These are phyloP conservation scores for Leptura quadrifasciata DNA, from an alignment of 2,888 invertebrate species.

Conservation along the genomic window DNA sequence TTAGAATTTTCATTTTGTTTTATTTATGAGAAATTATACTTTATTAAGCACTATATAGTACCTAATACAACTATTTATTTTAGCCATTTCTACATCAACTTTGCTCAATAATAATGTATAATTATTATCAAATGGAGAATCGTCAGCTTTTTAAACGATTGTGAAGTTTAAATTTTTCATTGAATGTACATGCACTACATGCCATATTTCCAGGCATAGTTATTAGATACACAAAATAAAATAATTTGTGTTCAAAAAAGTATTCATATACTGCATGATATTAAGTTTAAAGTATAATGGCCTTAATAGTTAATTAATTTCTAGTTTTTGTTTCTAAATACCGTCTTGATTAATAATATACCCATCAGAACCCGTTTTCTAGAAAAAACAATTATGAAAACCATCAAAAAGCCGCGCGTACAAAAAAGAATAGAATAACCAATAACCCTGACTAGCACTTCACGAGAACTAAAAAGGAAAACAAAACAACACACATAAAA, in stretches of 20 bases:
- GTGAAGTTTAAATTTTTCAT: too few species aligned
- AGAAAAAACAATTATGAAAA: constrained; percentile 47
- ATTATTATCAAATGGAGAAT: too few species aligned
- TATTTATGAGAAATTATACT: too few species aligned
- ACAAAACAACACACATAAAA: constrained; percentile 52
- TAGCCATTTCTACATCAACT: too few species aligned
- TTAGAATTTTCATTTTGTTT: too few species aligned
- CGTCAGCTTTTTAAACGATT: too few species aligned
- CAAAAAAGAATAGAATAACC: constrained; percentile 54
- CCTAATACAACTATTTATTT: too few species aligned
- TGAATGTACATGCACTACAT: too few species aligned
- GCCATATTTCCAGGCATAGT: too few species aligned
- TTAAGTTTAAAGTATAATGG: constrained; percentile 24
- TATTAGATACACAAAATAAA: background rate
- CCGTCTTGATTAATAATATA: constrained; percentile 37
- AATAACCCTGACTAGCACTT: constrained; percentile 61
- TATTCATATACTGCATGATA: constrained; percentile 25
- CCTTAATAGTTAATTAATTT: constrained; percentile 37
- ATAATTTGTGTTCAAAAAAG: background rate
- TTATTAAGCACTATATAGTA: too few species aligned
- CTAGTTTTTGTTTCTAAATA: constrained; percentile 35
- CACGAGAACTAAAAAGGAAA: constrained; percentile 50
- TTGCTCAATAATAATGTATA: too few species aligned
- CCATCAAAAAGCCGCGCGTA: constrained; percentile 36
- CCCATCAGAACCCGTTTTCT: constrained; percentile 35